phyloP scores from a whole-genome alignment of 1,140 invertebrate genomes.

The Chironomus striatipennis region DNA sequence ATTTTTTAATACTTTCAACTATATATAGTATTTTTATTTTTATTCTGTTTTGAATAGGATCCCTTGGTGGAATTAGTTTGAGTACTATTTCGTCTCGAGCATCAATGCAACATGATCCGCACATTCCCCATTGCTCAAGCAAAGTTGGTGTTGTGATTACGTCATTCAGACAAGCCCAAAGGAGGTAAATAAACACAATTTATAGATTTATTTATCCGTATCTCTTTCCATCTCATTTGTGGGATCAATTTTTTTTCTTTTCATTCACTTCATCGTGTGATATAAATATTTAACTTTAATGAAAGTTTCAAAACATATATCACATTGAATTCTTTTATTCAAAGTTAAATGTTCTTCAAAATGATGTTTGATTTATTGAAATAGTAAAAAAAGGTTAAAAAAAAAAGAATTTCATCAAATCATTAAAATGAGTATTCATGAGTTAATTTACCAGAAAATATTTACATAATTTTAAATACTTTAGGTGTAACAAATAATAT shows the following conservation, averaged over 20 bases:
- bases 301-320: too few species aligned
- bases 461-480: neutral
- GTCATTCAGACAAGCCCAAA: constrained; percentile 77
- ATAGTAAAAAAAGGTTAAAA: too few species aligned
- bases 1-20: too few species aligned
- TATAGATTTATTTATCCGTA: neutral
- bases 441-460: too few species aligned
- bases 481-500: neutral
- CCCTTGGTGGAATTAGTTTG: constrained; percentile 25
- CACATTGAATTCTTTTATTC: too few species aligned
- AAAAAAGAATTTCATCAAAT: too few species aligned
- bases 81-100: constrained; percentile 42
- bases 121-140: constrained; percentile 47
- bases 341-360: too few species aligned
- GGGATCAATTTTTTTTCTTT: neutral
- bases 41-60: neutral
- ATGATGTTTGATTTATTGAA: too few species aligned
- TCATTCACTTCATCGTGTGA: neutral
- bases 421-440: too few species aligned
- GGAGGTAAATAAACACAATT: constrained; percentile 54
- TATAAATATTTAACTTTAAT: neutral
- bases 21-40: neutral
- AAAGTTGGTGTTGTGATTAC: constrained; percentile 89
- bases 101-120: constrained; percentile 49
- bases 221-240: neutral